Evolutionary conservation across 2,888 invertebrate genomes (phyloP).

Genomic region (Palloptera scutellata): DNA sequence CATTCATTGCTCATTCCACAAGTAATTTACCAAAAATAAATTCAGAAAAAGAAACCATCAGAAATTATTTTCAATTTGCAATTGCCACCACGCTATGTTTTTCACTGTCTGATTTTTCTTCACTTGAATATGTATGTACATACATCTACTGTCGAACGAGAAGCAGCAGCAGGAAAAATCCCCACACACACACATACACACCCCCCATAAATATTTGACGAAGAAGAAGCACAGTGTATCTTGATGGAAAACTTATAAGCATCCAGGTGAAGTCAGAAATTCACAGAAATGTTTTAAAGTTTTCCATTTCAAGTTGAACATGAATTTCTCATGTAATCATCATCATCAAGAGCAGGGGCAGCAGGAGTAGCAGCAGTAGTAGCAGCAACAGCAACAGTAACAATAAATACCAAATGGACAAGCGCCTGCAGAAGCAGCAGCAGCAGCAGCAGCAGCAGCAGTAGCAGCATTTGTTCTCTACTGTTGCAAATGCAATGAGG

Average conservation of each 20-base stretch:
- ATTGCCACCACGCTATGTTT: too few relatives aligned
- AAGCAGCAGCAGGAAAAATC: too few relatives aligned
- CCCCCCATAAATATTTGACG: too few relatives aligned
- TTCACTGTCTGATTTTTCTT: too few relatives aligned
- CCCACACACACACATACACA: background rate
- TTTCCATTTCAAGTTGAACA: slow-evolving; percentile 23
- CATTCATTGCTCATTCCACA: too few relatives aligned
- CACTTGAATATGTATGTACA: too few relatives aligned
- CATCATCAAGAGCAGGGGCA: slow-evolving; percentile 8
- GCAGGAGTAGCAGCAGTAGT: background rate
- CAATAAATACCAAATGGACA: background rate
- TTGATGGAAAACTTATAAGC: background rate
- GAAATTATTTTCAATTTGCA: too few relatives aligned
- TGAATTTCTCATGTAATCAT: slow-evolving; percentile 28
- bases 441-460: background rate
- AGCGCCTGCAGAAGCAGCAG: background rate
- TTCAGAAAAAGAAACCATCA: too few relatives aligned
- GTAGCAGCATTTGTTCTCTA: slow-evolving; percentile 3
- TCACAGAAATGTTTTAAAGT: background rate
- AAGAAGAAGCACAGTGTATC: too few relatives aligned
- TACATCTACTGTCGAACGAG: too few relatives aligned
- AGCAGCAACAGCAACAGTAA: background rate
- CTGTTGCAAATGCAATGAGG: slow-evolving; percentile 3
- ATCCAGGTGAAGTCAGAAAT: slow-evolving; percentile 7
- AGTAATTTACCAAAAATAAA: too few relatives aligned